Percentiles rank a stretch among this genome's conserved stretches.
Conservation (phyloP, 1,140 invertebrate species). For the Lithobius niger region DNA sequence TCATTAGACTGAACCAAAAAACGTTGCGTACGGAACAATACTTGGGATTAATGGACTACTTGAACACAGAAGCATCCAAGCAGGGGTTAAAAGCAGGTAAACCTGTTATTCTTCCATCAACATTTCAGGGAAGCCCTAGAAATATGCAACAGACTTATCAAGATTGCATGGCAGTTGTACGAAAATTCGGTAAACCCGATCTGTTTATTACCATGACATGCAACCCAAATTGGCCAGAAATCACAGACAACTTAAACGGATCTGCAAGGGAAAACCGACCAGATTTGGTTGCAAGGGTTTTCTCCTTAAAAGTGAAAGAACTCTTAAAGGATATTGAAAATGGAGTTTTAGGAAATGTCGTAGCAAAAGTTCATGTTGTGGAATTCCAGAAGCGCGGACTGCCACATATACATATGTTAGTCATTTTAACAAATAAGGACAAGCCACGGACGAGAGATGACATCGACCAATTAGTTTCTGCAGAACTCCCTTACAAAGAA, state of each 20-base stretch:
- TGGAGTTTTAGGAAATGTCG: conserved; percentile 25
- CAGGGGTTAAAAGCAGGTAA: conserved; percentile 16
- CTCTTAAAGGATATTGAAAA: conserved; percentile 25
- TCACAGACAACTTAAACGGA: conserved; percentile 23
- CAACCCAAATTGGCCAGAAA: conserved; percentile 38
- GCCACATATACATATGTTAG: conserved; percentile 38
- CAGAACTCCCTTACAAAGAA: background rate
- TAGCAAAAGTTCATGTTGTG: conserved; percentile 30
- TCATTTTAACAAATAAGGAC: conserved; percentile 23
- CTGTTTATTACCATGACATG: conserved; percentile 29
- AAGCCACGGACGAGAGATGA: conserved; percentile 14
- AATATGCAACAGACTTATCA: conserved; percentile 31
- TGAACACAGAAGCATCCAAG: conserved; percentile 8
- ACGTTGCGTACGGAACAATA: conserved; percentile 35
- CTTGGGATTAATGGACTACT: conserved; percentile 28
- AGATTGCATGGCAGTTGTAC: conserved; percentile 30
- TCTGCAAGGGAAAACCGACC: conserved; percentile 25
- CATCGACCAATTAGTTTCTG: conserved; percentile 36
- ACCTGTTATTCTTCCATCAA: conserved; percentile 29
- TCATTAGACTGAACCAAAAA: conserved; percentile 32
- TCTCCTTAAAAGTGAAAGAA: conserved; percentile 26
- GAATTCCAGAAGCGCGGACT: conserved; percentile 41
- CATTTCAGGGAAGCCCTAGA: conserved; percentile 29
- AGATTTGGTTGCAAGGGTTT: conserved; percentile 32
- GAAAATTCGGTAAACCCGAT: conserved; percentile 15